These are phyloP conservation scores for Acanthisitta chloris DNA, from an alignment of 2,113 vertebrate genomes.

Conservation along the genomic window DNA sequence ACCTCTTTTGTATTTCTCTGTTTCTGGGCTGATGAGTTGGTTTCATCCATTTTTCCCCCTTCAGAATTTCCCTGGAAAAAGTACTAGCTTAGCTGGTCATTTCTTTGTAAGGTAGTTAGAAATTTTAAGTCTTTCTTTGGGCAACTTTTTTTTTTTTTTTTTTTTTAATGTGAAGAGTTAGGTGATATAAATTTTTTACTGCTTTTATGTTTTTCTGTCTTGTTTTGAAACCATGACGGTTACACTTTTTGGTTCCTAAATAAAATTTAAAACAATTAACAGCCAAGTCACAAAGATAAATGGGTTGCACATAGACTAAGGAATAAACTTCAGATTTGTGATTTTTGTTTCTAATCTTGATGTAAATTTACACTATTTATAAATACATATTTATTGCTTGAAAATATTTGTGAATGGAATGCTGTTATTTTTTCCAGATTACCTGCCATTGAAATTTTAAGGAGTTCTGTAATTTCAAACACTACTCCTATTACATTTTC, in stretches of 20 bases:
- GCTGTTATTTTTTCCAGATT: constrained; percentile 98
- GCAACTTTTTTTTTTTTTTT: constrained; percentile 82
- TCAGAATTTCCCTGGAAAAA: constrained; percentile 80
- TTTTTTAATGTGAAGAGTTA: constrained; percentile 91
- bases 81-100: constrained; percentile 90
- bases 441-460: constrained; percentile 99
- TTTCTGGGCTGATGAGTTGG: constrained; percentile 86
- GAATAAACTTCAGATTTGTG: constrained; percentile 97
- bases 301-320: constrained; percentile 97
- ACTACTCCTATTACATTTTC: constrained; percentile 95
- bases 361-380: constrained; percentile 99
- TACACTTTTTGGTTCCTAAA: constrained; percentile 86
- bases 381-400: constrained; percentile 99
- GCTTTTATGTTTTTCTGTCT: constrained; percentile 85
- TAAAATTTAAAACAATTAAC: constrained; percentile 84
- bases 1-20: constrained; percentile 83
- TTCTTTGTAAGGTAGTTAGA: constrained; percentile 90
- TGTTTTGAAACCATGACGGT: constrained; percentile 84
- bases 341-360: constrained; percentile 99
- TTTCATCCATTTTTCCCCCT: constrained; percentile 73
- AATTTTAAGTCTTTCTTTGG: constrained; percentile 86
- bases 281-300: constrained; percentile 94
- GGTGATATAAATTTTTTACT: constrained; percentile 84
- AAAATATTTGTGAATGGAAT: constrained; percentile 99
- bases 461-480: constrained; percentile 96